A percentile compares a stretch with the other conserved stretches of the same genome.
Conservation (phyloP, 2,797 vertebrate genomes). For the Botia almorhae region DNA sequence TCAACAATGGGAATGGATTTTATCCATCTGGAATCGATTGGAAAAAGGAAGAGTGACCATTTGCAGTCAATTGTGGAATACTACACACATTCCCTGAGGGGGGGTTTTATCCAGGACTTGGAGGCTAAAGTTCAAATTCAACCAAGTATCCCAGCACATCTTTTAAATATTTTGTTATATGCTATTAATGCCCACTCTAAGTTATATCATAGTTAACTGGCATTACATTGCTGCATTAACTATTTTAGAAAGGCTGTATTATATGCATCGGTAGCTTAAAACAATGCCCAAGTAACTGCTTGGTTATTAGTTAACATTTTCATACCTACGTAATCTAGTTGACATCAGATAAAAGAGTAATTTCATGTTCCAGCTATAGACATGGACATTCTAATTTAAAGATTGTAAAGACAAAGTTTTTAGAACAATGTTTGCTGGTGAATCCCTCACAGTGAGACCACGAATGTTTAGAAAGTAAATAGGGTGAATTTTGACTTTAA, state of each 20-base stretch:
- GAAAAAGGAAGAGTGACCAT: background rate
- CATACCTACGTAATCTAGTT: background rate
- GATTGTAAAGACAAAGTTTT: background rate
- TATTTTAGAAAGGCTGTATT: background rate
- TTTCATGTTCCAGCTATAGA: too few species aligned
- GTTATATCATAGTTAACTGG: too few species aligned
- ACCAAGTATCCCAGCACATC: background rate
- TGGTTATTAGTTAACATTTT: too few species aligned
- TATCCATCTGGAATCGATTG: slow-evolving; percentile 3
- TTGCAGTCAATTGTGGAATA: background rate
- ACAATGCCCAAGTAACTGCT: too few species aligned
- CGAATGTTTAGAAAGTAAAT: background rate
- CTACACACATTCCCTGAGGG: too few species aligned
- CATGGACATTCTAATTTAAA: background rate
- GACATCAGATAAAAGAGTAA: background rate
- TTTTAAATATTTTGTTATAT: too few species aligned
- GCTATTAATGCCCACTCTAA: too few species aligned
- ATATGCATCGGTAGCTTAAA: too few species aligned
- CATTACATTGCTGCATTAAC: too few species aligned
- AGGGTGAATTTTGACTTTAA: background rate
- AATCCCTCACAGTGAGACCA: background rate
- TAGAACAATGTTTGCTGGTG: background rate
- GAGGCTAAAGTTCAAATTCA: background rate
- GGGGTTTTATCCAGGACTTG: too few species aligned
- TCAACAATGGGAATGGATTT: background rate